Evolutionary conservation across 2,888 invertebrate species (phyloP).

Genomic region (Noctuana brunneofusca): DNA sequence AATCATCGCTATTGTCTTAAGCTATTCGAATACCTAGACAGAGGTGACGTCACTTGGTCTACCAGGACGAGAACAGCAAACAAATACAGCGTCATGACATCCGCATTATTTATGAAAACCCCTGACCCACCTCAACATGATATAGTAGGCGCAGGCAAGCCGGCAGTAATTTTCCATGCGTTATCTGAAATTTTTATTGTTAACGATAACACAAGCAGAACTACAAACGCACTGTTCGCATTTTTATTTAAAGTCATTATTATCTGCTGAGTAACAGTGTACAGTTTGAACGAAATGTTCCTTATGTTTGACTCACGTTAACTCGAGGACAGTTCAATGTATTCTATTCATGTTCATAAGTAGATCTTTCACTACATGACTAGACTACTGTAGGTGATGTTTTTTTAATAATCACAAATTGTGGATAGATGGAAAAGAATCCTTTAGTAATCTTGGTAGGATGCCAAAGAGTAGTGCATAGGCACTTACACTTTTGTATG

Average conservation of each 20-base stretch:
- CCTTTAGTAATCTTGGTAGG: constrained; percentile 16
- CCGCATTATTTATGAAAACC: constrained; percentile 41
- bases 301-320: constrained; percentile 2
- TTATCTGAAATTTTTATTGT: constrained; percentile 45
- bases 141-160: constrained; percentile 44
- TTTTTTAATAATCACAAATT: neutral
- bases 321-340: constrained; percentile 7
- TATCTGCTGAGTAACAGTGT: neutral
- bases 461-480: constrained; percentile 11
- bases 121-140: constrained; percentile 66
- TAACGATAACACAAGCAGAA: constrained; percentile 11
- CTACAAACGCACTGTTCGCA: constrained; percentile 6
- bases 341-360: constrained; percentile 1
- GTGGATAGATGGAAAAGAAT: constrained; percentile 4
- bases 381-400: neutral
- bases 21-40: constrained; percentile 4
- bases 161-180: constrained; percentile 59
- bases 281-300: constrained; percentile 25
- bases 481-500: neutral
- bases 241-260: neutral
- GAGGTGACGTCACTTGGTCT: constrained; percentile 18
- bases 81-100: constrained; percentile 34
- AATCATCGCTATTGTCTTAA: constrained; percentile 11
- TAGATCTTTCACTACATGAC: neutral
- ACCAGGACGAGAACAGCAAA: constrained; percentile 19